Evolutionary conservation across 2,113 vertebrate genomes (phyloP).

Genomic region (Colistium nudipinnis): DNA sequence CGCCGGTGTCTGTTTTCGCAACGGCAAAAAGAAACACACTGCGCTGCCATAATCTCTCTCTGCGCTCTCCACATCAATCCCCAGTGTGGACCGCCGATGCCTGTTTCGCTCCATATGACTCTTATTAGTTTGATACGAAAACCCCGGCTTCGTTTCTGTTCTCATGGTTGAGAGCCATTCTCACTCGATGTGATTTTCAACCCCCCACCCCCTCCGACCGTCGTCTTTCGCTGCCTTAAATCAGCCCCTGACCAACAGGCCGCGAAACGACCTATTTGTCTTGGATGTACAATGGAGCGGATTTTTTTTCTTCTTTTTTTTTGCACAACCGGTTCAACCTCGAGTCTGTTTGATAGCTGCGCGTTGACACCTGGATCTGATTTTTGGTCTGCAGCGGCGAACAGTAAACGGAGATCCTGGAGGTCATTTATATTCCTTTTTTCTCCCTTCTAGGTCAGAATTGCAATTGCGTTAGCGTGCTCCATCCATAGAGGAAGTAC

Average conservation of each 20-base stretch:
- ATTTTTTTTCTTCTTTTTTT: conserved; percentile 1
- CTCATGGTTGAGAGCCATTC: conserved; percentile 55
- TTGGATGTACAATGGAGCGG: conserved; percentile 55
- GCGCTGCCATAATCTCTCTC: conserved; percentile 55
- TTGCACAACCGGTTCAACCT: conserved; percentile 43
- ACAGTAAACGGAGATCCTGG: conserved; percentile 39
- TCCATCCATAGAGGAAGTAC: conserved; percentile 28
- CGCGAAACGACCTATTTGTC: conserved; percentile 50
- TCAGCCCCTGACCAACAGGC: conserved; percentile 38
- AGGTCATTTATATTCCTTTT: conserved; percentile 36
- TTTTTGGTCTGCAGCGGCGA: conserved; percentile 50
- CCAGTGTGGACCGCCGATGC: conserved; percentile 46
- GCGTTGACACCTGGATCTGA: conserved; percentile 54
- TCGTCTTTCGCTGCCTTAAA: conserved; percentile 43
- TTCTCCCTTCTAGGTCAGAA: conserved; percentile 32
- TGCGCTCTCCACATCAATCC: conserved; percentile 65
- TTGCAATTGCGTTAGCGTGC: conserved; percentile 19
- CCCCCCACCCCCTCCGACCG: conserved; percentile 37
- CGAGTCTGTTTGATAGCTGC: conserved; percentile 36
- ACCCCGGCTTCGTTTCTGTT: conserved; percentile 54
- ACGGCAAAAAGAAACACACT: conserved; percentile 62
- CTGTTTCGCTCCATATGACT: conserved; percentile 68
- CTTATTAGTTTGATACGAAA: conserved; percentile 70
- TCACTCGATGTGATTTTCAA: conserved; percentile 45
- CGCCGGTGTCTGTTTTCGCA: conserved; percentile 65